Conservation (phyloP, 2,888 invertebrate genomes). For the Ypsolopha scabrella region DNA sequence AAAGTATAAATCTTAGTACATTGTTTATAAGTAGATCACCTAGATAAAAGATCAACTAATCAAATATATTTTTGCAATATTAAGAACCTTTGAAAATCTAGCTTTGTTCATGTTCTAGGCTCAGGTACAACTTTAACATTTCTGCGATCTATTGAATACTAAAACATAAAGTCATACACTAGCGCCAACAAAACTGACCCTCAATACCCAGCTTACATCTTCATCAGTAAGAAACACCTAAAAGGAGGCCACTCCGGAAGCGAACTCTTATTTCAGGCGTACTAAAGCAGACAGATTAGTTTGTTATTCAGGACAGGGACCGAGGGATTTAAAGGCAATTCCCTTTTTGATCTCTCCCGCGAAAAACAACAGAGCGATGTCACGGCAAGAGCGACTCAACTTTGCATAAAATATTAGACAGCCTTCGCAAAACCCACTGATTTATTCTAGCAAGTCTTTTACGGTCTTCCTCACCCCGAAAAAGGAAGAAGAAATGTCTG, state of each 20-base stretch:
- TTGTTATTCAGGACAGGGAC: slow-evolving; percentile 56
- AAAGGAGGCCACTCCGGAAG: neutral
- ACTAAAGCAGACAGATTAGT: slow-evolving; percentile 38
- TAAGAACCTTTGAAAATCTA: too few relatives aligned
- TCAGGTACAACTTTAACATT: too few relatives aligned
- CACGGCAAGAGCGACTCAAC: slow-evolving; percentile 40
- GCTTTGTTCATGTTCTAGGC: too few relatives aligned
- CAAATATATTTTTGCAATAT: too few relatives aligned
- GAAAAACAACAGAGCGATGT: slow-evolving; percentile 41
- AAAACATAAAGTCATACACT: too few relatives aligned
- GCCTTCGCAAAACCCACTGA: slow-evolving; percentile 8
- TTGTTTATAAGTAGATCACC: too few relatives aligned
- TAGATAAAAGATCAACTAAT: too few relatives aligned
- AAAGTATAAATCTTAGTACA: too few relatives aligned
- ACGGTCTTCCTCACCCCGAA: neutral
- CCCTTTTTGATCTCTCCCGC: slow-evolving; percentile 60
- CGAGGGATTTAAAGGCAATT: slow-evolving; percentile 57
- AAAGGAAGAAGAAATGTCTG: neutral
- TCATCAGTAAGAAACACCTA: neutral
- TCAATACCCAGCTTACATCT: too few relatives aligned
- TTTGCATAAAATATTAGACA: slow-evolving; percentile 61
- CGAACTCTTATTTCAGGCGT: neutral
- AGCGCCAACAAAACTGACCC: too few relatives aligned
- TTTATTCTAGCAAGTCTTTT: neutral
- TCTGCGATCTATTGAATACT: too few relatives aligned